Evolutionary conservation across 2,888 invertebrate genomes (phyloP).

Genomic region (Hirtodrosophila cameraria): DNA sequence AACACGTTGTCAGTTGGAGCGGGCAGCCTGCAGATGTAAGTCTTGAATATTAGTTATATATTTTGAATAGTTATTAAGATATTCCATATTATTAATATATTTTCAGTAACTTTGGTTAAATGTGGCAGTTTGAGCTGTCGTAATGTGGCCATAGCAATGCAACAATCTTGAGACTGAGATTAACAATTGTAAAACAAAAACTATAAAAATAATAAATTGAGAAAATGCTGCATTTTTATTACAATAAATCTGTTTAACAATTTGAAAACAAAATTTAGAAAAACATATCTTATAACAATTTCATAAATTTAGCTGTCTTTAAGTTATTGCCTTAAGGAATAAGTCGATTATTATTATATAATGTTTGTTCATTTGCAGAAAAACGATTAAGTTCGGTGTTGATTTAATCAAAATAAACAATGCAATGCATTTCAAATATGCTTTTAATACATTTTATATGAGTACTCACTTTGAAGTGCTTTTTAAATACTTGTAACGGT

Average conservation of each 20-base stretch:
- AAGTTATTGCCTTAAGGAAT: not conserved
- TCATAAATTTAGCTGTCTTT: not conserved
- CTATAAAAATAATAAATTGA: too few relatives aligned
- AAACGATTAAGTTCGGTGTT: slow-evolving; percentile 17
- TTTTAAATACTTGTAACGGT: slow-evolving; percentile 75
- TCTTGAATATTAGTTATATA: not conserved
- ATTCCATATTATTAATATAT: not conserved
- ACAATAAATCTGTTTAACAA: too few relatives aligned
- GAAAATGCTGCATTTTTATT: too few relatives aligned
- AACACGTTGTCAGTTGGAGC: slow-evolving; percentile 50
- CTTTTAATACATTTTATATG: slow-evolving; percentile 53
- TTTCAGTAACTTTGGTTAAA: slow-evolving; percentile 47
- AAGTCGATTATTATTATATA: slow-evolving; percentile 4
- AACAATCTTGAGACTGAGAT: too few relatives aligned
- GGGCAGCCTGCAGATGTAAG: slow-evolving; percentile 54
- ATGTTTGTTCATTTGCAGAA: slow-evolving; percentile 4
- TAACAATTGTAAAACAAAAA: too few relatives aligned
- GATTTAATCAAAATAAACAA: slow-evolving; percentile 54
- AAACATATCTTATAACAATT: too few relatives aligned
- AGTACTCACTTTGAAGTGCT: slow-evolving; percentile 58
- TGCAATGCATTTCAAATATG: slow-evolving; percentile 55
- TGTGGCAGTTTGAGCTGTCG: slow-evolving; percentile 36
- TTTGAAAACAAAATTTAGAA: too few relatives aligned
- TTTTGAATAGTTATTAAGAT: too few relatives aligned
- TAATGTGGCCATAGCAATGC: not conserved